These are phyloP conservation scores for Morpho helenor DNA, from an alignment of 2,888 invertebrate genomes.

Conservation along the genomic window DNA sequence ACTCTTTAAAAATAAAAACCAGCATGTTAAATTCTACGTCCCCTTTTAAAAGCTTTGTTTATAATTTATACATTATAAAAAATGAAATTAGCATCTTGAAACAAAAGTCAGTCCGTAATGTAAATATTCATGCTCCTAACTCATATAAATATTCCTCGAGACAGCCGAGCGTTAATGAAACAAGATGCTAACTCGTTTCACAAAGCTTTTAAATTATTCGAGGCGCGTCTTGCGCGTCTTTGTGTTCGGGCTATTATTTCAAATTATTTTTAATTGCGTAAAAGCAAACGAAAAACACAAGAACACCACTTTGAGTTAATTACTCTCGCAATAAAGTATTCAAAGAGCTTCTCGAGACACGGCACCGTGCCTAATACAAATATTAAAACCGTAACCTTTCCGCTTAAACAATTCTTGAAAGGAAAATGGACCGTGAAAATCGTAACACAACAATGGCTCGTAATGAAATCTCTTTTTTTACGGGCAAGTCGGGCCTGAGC, in stretches of 20 bases:
- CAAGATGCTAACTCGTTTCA: slow-evolving; percentile 65
- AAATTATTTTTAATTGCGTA: slow-evolving; percentile 75
- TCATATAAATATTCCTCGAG: slow-evolving; percentile 64
- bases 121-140: slow-evolving; percentile 66
- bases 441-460: slow-evolving; percentile 63
- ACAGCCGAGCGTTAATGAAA: slow-evolving; percentile 61
- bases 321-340: slow-evolving; percentile 51
- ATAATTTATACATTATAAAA: background rate
- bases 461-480: slow-evolving; percentile 67
- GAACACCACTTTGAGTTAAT: slow-evolving; percentile 59
- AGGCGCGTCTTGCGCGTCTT: slow-evolving; percentile 50
- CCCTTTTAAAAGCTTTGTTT: background rate
- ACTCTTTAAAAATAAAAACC: background rate
- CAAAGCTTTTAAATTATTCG: slow-evolving; percentile 61
- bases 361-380: slow-evolving; percentile 45
- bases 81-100: slow-evolving; percentile 45
- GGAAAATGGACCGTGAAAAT: slow-evolving; percentile 64
- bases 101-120: slow-evolving; percentile 34
- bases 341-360: slow-evolving; percentile 50
- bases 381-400: slow-evolving; percentile 50
- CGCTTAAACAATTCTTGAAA: slow-evolving; percentile 52
- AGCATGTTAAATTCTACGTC: background rate
- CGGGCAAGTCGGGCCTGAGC: slow-evolving; percentile 53
- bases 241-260: slow-evolving; percentile 63
- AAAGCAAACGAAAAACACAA: slow-evolving; percentile 64